These are phyloP conservation scores for Criorhina ranunculi DNA, from an alignment of 2,888 invertebrate species.

Conservation along the genomic window DNA sequence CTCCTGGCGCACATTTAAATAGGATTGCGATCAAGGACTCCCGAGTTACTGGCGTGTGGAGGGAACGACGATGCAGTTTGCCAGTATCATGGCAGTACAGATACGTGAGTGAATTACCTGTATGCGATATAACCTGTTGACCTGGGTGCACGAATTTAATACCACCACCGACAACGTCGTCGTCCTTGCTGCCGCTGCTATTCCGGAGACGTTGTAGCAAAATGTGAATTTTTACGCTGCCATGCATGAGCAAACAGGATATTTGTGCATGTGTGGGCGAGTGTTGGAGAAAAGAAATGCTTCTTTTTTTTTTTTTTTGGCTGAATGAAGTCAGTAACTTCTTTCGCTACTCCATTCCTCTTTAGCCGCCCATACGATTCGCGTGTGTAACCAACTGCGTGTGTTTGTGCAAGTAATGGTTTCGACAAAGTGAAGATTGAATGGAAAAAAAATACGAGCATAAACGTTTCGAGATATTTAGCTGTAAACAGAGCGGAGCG, in stretches of 20 bases:
- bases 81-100: slow-evolving; percentile 42
- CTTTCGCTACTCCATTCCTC: slow-evolving; percentile 20
- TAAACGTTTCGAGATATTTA: slow-evolving; percentile 48
- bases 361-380: neutral
- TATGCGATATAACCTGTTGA: slow-evolving; percentile 69
- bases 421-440: slow-evolving; percentile 67
- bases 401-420: slow-evolving; percentile 51
- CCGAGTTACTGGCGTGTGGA: neutral
- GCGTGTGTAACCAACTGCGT: neutral
- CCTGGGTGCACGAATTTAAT: slow-evolving; percentile 65
- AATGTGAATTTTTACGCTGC: slow-evolving; percentile 51
- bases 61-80: slow-evolving; percentile 8
- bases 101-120: slow-evolving; percentile 70
- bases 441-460: slow-evolving; percentile 37
- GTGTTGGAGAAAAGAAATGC: slow-evolving; percentile 31
- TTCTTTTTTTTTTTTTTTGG: no score
- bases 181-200: neutral
- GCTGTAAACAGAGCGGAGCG: slow-evolving; percentile 47
- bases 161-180: slow-evolving; percentile 37
- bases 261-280: slow-evolving; percentile 1
- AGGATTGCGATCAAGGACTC: slow-evolving; percentile 22
- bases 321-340: slow-evolving; percentile 61
- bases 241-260: slow-evolving; percentile 23
- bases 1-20: slow-evolving; percentile 46
- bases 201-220: slow-evolving; percentile 4